Percentiles rank a stretch among this genome's conserved stretches.
Conservation (phyloP, 2,888 invertebrate genomes). For the Mechanitis mazaeus region DNA sequence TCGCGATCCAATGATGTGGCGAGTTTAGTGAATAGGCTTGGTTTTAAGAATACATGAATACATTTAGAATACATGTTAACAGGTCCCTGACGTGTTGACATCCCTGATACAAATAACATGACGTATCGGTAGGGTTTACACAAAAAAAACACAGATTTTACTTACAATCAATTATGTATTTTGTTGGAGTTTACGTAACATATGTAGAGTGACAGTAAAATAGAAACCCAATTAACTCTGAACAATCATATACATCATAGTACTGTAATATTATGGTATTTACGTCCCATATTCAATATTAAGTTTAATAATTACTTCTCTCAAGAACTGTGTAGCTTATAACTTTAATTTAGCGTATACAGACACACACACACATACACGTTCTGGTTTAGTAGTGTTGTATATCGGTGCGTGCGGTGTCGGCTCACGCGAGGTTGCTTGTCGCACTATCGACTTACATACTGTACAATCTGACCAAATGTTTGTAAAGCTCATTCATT, state of each 20-base stretch:
- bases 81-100: background rate
- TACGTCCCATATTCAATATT: no score
- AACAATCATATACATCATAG: no score
- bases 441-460: constrained; percentile 71
- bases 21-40: constrained; percentile 4
- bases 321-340: no score
- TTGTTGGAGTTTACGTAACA: no score
- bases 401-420: constrained; percentile 52
- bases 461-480: constrained; percentile 70
- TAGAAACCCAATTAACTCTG: no score
- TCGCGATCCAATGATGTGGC: background rate
- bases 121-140: no score
- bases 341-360: background rate
- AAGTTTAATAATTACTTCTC: background rate
- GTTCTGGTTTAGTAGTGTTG: constrained; percentile 35
- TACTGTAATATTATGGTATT: no score
- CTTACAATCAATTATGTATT: no score
- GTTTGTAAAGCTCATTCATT: constrained; percentile 72
- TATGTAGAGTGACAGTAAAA: no score
- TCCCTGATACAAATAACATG: background rate
- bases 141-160: no score
- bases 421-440: constrained; percentile 64
- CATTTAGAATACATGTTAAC: no score
- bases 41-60: constrained; percentile 5
- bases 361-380: background rate